Conservation (phyloP, 2,888 invertebrate genomes). For the Sipunculus nudus region DNA sequence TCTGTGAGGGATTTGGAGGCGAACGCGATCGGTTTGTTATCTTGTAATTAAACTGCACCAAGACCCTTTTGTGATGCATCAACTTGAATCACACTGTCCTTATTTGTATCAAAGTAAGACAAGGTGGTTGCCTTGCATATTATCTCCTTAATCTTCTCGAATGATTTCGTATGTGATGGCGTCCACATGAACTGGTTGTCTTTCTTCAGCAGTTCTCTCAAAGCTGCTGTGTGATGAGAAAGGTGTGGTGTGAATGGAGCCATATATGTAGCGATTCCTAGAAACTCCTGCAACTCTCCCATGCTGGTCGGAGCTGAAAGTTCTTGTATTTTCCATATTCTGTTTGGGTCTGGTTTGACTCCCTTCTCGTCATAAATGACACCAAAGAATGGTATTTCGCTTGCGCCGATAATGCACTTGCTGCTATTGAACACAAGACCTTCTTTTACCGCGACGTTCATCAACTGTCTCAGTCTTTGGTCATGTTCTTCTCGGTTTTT, state of each 20-base stretch:
- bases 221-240: constrained; percentile 11
- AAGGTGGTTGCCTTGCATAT: too few relatives aligned
- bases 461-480: neutral
- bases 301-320: constrained; percentile 17
- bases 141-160: too few relatives aligned
- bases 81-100: constrained; percentile 6
- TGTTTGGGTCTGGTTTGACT: constrained; percentile 28
- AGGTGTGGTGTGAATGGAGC: constrained; percentile 24
- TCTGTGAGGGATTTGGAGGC: constrained; percentile 26
- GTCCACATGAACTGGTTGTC: constrained; percentile 12
- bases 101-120: constrained; percentile 18
- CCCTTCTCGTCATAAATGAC: constrained; percentile 17
- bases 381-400: constrained; percentile 31
- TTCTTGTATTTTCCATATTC: constrained; percentile 17
- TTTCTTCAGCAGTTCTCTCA: constrained; percentile 27
- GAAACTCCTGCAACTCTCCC: constrained; percentile 25
- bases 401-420: neutral
- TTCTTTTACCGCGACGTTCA: neutral
- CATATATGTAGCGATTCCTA: constrained; percentile 27
- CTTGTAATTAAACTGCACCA: constrained; percentile 26
- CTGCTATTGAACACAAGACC: constrained; percentile 6
- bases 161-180: too few relatives aligned
- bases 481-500: neutral
- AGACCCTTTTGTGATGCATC: constrained; percentile 24
- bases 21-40: constrained; percentile 16